phyloP scores from a whole-genome alignment of 2,888 invertebrate genomes.

The Ichneumon xanthorius region DNA sequence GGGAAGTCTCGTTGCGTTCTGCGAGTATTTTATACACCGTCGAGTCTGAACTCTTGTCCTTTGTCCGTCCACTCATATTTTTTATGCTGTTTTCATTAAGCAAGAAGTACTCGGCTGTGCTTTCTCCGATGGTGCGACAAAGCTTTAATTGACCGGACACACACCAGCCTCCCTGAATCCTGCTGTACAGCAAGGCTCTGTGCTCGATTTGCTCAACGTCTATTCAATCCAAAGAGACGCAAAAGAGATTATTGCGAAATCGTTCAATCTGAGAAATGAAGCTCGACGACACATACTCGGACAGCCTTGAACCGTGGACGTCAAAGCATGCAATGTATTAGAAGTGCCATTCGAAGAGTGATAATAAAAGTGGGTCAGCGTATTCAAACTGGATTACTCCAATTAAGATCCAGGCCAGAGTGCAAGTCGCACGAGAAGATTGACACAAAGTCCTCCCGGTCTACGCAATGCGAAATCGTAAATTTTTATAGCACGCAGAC shows the following conservation, averaged over 20 bases:
- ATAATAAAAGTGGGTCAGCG: slow-evolving; percentile 60
- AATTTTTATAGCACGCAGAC: not conserved
- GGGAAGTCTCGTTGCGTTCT: not conserved
- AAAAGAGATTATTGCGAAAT: slow-evolving; percentile 1
- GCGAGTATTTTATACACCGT: no score
- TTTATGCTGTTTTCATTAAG: no score
- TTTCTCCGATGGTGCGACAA: not conserved
- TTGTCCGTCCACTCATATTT: no score
- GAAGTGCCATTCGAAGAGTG: slow-evolving; percentile 38
- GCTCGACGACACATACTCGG: slow-evolving; percentile 2
- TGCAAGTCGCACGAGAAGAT: not conserved
- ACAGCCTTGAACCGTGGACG: slow-evolving; percentile 25
- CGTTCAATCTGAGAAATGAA: slow-evolving; percentile 7
- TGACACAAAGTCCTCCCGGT: not conserved
- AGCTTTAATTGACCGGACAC: slow-evolving; percentile 12
- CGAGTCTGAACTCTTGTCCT: no score
- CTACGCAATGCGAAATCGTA: not conserved
- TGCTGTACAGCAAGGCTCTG: slow-evolving; percentile 3
- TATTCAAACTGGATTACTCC: slow-evolving; percentile 30
- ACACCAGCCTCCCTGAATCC: not conserved
- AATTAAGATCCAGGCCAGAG: not conserved
- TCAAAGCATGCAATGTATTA: slow-evolving; percentile 16
- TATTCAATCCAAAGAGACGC: not conserved
- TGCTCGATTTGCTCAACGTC: not conserved
- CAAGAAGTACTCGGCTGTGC: no score